Evolutionary conservation across 2,113 vertebrate genomes (phyloP).

Genomic region (Halcyon malimbica): DNA sequence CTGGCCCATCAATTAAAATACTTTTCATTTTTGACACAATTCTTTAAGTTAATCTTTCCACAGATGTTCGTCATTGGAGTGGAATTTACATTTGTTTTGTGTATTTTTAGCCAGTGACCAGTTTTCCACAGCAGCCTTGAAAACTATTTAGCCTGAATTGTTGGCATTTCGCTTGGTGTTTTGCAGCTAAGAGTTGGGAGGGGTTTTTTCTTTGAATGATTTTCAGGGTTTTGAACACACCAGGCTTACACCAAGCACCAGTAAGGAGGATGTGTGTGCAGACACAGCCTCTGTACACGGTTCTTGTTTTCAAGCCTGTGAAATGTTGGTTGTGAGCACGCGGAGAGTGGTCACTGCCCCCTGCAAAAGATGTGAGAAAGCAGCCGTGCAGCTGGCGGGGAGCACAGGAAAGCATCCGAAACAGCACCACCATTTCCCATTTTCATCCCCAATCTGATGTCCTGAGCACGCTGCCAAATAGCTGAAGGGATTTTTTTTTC

Average conservation of each 20-base stretch:
- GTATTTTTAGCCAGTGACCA: conserved; percentile 39
- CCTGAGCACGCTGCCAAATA: not conserved
- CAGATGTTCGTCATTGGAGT: not conserved
- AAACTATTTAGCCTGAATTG: conserved; percentile 36
- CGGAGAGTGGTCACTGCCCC: not conserved
- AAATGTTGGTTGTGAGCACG: not conserved
- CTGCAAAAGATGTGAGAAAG: not conserved
- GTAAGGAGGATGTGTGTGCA: not conserved
- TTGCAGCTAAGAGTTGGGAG: not conserved
- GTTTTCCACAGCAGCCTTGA: conserved; percentile 49
- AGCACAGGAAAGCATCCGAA: not conserved
- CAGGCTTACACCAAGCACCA: not conserved
- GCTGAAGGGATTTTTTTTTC: not conserved
- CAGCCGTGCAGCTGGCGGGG: not conserved
- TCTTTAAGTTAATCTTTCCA: conserved; percentile 36
- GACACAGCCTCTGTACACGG: rapidly evolving
- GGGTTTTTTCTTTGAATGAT: not conserved
- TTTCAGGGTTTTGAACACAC: not conserved
- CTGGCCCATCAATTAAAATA: conserved; percentile 30
- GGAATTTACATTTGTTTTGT: conserved; percentile 59
- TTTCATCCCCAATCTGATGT: not conserved
- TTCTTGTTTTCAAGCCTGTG: not conserved
- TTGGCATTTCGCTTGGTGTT: not conserved
- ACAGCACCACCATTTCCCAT: not conserved
- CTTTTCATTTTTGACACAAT: conserved; percentile 49